Evolutionary conservation across 2,888 invertebrate genomes (phyloP).

Genomic region (Troilus luridus): DNA sequence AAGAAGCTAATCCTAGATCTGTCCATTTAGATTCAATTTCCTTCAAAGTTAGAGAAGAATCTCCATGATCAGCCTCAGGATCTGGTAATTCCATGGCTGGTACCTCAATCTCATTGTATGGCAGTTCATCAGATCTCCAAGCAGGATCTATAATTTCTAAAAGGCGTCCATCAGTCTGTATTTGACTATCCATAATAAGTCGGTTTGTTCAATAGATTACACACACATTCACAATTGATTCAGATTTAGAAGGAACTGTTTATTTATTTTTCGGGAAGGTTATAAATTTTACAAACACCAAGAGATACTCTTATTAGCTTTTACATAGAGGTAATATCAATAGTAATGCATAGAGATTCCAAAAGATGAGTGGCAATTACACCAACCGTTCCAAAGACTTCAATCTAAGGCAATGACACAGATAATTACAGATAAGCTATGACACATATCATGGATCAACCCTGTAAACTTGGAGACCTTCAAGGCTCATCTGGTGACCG

Average conservation of each 20-base stretch:
- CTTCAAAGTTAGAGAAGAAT: conserved; percentile 89
- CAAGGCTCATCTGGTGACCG: too few relatives aligned
- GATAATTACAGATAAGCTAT: too few relatives aligned
- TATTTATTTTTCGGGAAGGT: neutral
- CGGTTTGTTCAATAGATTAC: neutral
- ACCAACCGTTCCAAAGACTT: too few relatives aligned
- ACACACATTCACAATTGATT: neutral
- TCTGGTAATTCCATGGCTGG: conserved; percentile 91
- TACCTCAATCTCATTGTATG: conserved; percentile 87
- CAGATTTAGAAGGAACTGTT: conserved; percentile 50
- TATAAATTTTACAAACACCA: neutral
- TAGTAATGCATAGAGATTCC: too few relatives aligned
- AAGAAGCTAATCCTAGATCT: conserved; percentile 72
- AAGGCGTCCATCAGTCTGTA: conserved; percentile 80
- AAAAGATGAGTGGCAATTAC: too few relatives aligned
- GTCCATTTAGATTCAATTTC: conserved; percentile 87
- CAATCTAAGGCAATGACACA: too few relatives aligned
- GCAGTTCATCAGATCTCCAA: conserved; percentile 88
- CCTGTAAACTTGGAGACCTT: too few relatives aligned
- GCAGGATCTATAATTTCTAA: conserved; percentile 87
- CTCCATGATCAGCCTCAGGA: conserved; percentile 92
- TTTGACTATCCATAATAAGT: conserved; percentile 81
- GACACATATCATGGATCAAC: too few relatives aligned
- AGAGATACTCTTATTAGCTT: neutral
- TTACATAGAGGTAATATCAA: neutral